Base-by-base conservation (phyloP, 2,888 invertebrate species). In the Mesodorylaimus sp. region DNA sequence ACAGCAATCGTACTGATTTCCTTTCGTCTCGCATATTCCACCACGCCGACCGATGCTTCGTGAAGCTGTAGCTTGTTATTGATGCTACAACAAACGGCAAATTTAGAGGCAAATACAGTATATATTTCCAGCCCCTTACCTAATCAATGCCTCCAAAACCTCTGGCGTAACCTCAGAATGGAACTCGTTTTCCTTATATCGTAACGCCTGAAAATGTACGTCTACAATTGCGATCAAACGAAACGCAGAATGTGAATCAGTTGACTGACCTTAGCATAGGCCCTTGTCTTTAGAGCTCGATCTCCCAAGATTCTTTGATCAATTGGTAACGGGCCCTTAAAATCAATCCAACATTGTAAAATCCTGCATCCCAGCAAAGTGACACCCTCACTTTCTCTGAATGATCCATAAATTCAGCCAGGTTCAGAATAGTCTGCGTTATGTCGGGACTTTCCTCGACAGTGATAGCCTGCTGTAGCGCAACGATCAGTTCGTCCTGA, bases 391-490 rank as follows among this genome's bases (percentile, higher is more conserved):
- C 70, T 61, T 73, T 82, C 63, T 97, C 95, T 62, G 93, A 95
- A 65, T 97, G 97, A 62, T 97, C 97, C 89, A 97, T 93, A 63
- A 99, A 99, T 68, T 97, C 97, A 0, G 93, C 93, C 54, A 99
- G 73, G 72, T 97, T 97, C 16, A 99, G 74, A 53, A 95, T 83
- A 0, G 89, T 88, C 63, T 93, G 93, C 0, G 89, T 91, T 42
- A 93, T 80, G 67, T 95, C 93, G 0, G 91, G 48, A 29, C 10
- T 27, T n/a, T 47, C 48, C 28, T 38, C 23, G 19, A 47, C 24
- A 3, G 3, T 3, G 19, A 47, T 45, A 19, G 48, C 48, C 19
- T 42, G 38, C 48, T 45, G 5, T 10, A 97, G 70, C 28, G 84
- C 85, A 48, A 77, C 76, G 7, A 91, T 81, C 1, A 97, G 73